Evolutionary conservation across 1,140 invertebrate species (phyloP), one percentile per base, ranked within the genome.

Genomic region (Mizuhopecten yessoensis): DNA sequence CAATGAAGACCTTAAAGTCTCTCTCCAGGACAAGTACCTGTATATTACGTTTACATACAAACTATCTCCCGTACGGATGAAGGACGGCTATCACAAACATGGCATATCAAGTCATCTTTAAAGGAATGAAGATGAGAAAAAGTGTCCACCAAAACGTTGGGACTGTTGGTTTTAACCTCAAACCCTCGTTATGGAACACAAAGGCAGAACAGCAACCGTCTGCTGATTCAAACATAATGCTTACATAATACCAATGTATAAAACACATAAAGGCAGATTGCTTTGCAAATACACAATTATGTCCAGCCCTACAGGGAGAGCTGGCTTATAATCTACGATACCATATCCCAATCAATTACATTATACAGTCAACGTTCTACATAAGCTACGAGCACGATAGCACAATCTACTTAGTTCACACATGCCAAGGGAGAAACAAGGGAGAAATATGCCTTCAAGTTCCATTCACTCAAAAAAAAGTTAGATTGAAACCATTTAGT

Each of bases 341-440:
- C 29, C 5, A 0, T 75, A 75, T 75, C 57, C 57, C 57, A 75
- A 75, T 75, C 57, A 75, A 75, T 75, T 75, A 75, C 57, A 75
- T 75, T 75, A 49, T 13, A 49, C 20, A 75, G 57, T 75, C 57
- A 75, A 75, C 57, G 29, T 75, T n/a, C 57, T 75, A n/a, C 57
- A 75, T 75, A 75, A 75, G 57, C 57, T 75, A 75, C 23, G n/a
- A 75, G 57, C n/a, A 29, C 23, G 57, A 75, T 75, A 75, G 29
- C 57, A 75, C 57, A 75, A 75, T 75, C 1, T 75, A 75, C 57
- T 29, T 75, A 75, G 57, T 75, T 75, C 57, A 75, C 57, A 75
- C 57, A 29, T 29, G 23, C n/a, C 57, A 5, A 75, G 57, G 57
- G 57, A 29, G 57, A 49, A 49, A 5, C 23, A 17, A 11, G 57